phyloP scores from a whole-genome alignment of 2,113 vertebrate genomes.

The Calyptommatus sinebrachiatus region DNA sequence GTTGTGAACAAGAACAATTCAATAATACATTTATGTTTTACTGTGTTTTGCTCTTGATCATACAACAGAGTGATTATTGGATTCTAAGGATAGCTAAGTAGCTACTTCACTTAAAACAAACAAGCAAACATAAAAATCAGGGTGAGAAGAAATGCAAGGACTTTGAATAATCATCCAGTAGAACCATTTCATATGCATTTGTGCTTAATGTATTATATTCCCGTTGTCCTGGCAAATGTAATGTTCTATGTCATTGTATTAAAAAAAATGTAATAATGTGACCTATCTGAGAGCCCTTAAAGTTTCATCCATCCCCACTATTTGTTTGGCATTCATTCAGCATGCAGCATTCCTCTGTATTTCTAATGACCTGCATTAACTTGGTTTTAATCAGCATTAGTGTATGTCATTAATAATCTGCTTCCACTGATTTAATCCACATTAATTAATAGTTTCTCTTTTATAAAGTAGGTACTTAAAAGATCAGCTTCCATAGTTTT shows the following conservation, averaged over 20 bases:
- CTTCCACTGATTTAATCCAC: constrained; percentile 31
- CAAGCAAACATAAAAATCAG: not conserved
- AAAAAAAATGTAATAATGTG: not conserved
- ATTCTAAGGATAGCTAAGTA: too few relatives aligned
- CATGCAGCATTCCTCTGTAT: constrained; percentile 7
- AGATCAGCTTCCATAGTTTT: not conserved
- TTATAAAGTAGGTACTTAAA: not conserved
- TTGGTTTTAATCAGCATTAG: constrained; percentile 19
- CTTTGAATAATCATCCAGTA: not conserved
- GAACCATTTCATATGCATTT: not conserved
- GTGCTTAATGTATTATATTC: not conserved
- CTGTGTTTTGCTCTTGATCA: too few relatives aligned
- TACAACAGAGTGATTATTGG: too few relatives aligned
- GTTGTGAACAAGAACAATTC: too few relatives aligned
- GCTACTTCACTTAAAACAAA: not conserved
- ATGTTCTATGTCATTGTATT: not conserved
- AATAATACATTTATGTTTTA: too few relatives aligned
- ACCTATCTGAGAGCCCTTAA: not conserved
- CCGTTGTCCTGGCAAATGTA: not conserved
- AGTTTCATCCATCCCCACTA: not conserved
- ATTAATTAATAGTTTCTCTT: constrained; percentile 14
- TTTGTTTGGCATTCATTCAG: not conserved
- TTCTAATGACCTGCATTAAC: constrained; percentile 11
- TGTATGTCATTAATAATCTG: constrained; percentile 15
- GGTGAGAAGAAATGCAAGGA: too few relatives aligned